These are phyloP conservation scores for Micrasema minimum DNA, from an alignment of 1,140 invertebrate species.

Conservation along the genomic window DNA sequence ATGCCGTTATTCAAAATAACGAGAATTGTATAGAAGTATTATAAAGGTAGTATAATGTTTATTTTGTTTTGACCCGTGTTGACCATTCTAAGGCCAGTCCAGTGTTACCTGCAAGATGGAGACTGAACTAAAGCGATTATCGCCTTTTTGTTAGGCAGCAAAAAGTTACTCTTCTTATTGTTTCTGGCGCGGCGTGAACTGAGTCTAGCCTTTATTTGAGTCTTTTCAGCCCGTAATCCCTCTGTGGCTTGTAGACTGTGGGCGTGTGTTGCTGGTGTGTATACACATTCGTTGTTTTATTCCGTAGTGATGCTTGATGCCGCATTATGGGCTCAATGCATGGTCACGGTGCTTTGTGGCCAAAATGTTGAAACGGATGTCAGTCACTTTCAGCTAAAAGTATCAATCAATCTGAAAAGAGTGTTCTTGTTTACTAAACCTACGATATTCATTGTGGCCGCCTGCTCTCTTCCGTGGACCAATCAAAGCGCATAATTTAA, in stretches of 20 bases:
- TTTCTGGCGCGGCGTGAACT: conserved; percentile 27
- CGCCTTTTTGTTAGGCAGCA: conserved; percentile 21
- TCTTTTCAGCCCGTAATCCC: conserved; percentile 8
- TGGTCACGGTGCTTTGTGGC: neutral
- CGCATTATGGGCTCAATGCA: conserved; percentile 1
- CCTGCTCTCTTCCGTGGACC: too few species aligned
- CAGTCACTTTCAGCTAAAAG: neutral
- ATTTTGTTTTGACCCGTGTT: too few species aligned
- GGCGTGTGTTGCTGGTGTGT: neutral
- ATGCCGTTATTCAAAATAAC: too few species aligned
- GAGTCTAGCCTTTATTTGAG: conserved; percentile 25
- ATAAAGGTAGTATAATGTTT: too few species aligned
- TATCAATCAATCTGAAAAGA: too few species aligned
- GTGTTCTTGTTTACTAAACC: too few species aligned
- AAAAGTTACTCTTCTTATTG: conserved; percentile 12
- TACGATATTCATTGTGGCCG: too few species aligned
- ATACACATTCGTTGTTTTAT: conserved; percentile 9
- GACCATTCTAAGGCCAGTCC: neutral
- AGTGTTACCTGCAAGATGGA: conserved; percentile 6
- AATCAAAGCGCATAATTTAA: too few species aligned
- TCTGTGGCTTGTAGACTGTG: conserved; percentile 4
- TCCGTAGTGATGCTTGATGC: conserved; percentile 9
- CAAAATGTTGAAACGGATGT: neutral
- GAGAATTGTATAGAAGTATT: too few species aligned
- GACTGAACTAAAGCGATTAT: conserved; percentile 8